Conservation (phyloP, 2,113 vertebrate genomes). For the Atrichornis clamosus region DNA sequence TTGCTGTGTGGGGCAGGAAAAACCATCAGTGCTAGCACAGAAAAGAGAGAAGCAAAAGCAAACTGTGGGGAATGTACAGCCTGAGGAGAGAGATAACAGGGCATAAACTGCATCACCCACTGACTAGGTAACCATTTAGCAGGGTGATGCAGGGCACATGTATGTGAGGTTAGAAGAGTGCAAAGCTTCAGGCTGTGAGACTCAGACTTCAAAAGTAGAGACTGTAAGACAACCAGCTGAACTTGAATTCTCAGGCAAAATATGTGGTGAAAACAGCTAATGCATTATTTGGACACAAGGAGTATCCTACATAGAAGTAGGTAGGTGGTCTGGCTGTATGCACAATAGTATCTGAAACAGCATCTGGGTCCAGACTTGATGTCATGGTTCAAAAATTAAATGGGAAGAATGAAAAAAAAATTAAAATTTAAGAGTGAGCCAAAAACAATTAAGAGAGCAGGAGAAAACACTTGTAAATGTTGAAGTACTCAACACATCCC, state of each 20-base stretch:
- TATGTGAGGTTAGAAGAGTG: neutral
- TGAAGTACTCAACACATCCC: neutral
- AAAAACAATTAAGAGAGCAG: neutral
- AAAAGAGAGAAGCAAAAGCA: conserved; percentile 6
- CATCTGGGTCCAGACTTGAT: neutral
- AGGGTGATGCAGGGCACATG: neutral
- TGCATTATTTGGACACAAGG: neutral
- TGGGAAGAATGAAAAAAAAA: neutral
- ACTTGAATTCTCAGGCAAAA: neutral
- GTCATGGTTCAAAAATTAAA: neutral
- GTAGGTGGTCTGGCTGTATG: neutral
- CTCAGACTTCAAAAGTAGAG: neutral
- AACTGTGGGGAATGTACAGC: neutral
- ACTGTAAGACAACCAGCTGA: neutral
- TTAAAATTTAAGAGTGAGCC: neutral
- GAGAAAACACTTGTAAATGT: neutral
- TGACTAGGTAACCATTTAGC: neutral
- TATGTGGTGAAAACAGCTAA: neutral
- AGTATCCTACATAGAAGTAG: neutral
- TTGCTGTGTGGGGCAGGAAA: conserved; percentile 3
- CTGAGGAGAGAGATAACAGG: neutral
- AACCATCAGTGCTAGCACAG: neutral
- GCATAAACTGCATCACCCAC: neutral
- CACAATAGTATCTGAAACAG: neutral
- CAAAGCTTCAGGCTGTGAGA: neutral